Base-by-base conservation (phyloP, 2,888 invertebrate genomes). In the Saturnia japonica region DNA sequence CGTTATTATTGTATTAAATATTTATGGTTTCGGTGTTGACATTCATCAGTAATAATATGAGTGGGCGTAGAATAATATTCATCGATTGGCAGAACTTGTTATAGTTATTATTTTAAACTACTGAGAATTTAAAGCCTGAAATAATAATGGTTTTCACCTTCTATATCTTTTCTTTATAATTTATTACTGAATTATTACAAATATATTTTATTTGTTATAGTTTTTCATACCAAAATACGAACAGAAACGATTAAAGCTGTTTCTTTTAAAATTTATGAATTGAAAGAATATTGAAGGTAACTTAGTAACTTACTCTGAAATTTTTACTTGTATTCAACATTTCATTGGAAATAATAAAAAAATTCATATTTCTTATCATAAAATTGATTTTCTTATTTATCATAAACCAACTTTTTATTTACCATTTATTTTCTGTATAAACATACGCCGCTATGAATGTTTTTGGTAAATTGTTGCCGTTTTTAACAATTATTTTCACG, bases 401-500 rank as follows among this genome's bases (percentile, higher is more conserved):
- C 7, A 43, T n/a, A 67, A 43, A 43, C n/a, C 7, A 43, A 22
- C n/a, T 16, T 0, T 40, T 54, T n/a, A n/a, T n/a, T 70, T 34
- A 45, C 62, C 28, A 57, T 22, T 22, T 19, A 6, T 7, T 16
- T 16, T 47, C 19, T 12, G 51, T 70, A n/a, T 12, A 47, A 40
- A 40, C 64, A 4, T 14, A 47, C 34, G 28, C 22, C 40, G 42
- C 28, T 19, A 70, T 70, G 70, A 51, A 54, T 54, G 9, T 34
- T 19, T 67, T 70, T 40, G 51, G 51, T 14, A 25, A 4, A 11
- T 2, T 42, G 9, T 68, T 71, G 22, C 71, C 73, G 67, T 72
- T 68, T 67, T 16, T 74, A 62, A 25, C 70, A 45, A 69, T 75
- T 1, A 62, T 79, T 70, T 74, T 77, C 28, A 66, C 72, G 34